These are phyloP conservation scores for Villa cingulata DNA, from an alignment of 2,888 invertebrate genomes.

Conservation along the genomic window DNA sequence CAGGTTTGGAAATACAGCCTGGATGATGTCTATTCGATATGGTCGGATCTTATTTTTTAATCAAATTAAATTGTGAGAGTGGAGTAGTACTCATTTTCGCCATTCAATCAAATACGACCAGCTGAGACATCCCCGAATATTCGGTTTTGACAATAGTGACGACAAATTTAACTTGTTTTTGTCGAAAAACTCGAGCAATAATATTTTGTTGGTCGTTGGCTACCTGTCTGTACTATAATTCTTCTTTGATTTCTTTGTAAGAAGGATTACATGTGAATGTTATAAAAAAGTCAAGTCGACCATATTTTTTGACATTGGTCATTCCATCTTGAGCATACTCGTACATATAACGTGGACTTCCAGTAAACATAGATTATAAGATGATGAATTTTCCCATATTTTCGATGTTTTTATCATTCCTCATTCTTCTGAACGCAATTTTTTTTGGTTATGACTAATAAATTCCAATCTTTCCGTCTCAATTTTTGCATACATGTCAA, in stretches of 20 bases:
- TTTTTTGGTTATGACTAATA: constrained; percentile 1
- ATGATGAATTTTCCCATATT: no score
- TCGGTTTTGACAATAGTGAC: constrained; percentile 7
- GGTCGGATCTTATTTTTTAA: constrained; percentile 20
- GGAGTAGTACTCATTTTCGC: constrained; percentile 26
- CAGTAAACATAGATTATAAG: no score
- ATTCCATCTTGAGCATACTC: constrained; percentile 3
- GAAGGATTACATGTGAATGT: constrained; percentile 9
- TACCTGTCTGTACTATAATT: not conserved
- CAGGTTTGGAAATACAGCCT: constrained; percentile 18
- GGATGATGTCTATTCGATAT: constrained; percentile 23
- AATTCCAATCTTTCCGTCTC: no score
- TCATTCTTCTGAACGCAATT: not conserved
- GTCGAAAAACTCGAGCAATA: constrained; percentile 1
- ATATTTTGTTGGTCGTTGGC: not conserved
- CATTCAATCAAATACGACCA: constrained; percentile 21
- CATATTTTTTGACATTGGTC: not conserved
- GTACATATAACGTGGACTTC: no score
- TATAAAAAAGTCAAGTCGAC: not conserved
- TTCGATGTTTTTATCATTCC: no score
- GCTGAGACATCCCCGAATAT: no score
- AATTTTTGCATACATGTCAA: constrained; percentile 6
- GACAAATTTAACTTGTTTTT: no score
- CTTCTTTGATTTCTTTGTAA: not conserved
- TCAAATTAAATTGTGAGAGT: constrained; percentile 25